Evolutionary conservation across 2,888 invertebrate genomes (phyloP).

Genomic region (Euproctis similis): DNA sequence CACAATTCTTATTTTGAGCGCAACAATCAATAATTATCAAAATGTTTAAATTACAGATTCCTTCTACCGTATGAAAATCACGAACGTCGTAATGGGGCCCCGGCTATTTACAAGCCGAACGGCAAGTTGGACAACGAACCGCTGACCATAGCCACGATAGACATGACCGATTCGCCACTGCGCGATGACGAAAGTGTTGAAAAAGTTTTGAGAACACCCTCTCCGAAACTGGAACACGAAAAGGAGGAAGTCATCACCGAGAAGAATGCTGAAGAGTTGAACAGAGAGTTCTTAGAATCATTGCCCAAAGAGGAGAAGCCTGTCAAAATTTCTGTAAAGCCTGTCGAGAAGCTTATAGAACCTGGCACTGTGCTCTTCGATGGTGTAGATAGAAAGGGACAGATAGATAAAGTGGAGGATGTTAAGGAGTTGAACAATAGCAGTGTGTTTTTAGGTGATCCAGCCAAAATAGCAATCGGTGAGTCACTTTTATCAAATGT

Average conservation of each 20-base stretch:
- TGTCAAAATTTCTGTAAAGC: constrained; percentile 47
- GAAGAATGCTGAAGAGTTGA: constrained; percentile 57
- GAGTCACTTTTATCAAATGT: constrained; percentile 12
- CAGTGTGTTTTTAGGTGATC: constrained; percentile 24
- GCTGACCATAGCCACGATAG: constrained; percentile 49
- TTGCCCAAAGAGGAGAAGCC: constrained; percentile 44
- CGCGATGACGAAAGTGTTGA: constrained; percentile 28
- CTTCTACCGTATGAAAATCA: constrained; percentile 80
- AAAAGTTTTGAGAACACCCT: constrained; percentile 30
- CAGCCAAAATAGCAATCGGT: constrained; percentile 41
- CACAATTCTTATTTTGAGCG: too few species aligned
- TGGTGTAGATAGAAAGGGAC: constrained; percentile 7
- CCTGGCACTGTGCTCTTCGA: constrained; percentile 34
- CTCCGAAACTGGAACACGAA: constrained; percentile 14
- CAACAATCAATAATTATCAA: too few species aligned
- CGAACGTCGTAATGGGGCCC: constrained; percentile 58
- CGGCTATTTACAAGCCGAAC: constrained; percentile 33
- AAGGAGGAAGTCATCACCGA: constrained; percentile 34
- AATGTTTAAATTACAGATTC: constrained; percentile 77
- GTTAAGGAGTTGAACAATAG: constrained; percentile 17
- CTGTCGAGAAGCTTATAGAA: constrained; percentile 47
- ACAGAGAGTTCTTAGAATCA: constrained; percentile 61
- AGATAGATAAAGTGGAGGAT: constrained; percentile 10
- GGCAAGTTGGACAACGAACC: constrained; percentile 33
- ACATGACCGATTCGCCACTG: constrained; percentile 58